Evolutionary conservation across 2,113 vertebrate genomes (phyloP), one percentile per base, ranked within the genome.

Genomic region (Heterocephalus glaber): DNA sequence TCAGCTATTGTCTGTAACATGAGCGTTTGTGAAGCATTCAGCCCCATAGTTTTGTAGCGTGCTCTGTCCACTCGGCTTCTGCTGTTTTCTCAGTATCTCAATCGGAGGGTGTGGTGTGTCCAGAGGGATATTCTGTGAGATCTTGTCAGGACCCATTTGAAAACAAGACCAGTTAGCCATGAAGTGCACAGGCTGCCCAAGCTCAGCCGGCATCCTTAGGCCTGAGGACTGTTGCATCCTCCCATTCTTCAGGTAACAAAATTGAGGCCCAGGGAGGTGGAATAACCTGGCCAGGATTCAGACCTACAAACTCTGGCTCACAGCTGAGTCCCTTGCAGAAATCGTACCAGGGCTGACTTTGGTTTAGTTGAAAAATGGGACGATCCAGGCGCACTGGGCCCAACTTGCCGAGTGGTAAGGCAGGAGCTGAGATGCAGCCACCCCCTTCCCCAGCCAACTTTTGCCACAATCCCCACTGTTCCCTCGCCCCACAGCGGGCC

Each of bases 11-110:
- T 77, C n/a, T 70, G n/a, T 16, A 38, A 6, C 33, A 12, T 3
- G 3, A 9, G 74, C 66, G 22, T 74, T 84, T 88, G 65, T 47
- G 26, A 89, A 87, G 86, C 1, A 11, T 30, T 19, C 35, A 58
- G 65, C 38, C 65, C 89, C 63, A 1, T 70, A 44, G 28, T 54
- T 97, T 63, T 94, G 77, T 44, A 89, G 92, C 85, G 60, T 72
- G 70, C 35, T 12, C 2, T 68, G 30, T 68, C 22, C 1, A 16
- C 58, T 63, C 74, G 72, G 56, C 47, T 91, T 84, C 87, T 38
- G 26, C 44, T 68, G 16, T 20, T 66, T 90, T 49, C 72, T 91
- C 35, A 22, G 54, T 56, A 24, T 82, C 65, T 56, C 8, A n/a
- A 13, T 96, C 44, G 65, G 41, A 49, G 26, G 81, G 52, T 88